phyloP scores from a whole-genome alignment of 2,888 invertebrate genomes.

The Tiliacea aurago region DNA sequence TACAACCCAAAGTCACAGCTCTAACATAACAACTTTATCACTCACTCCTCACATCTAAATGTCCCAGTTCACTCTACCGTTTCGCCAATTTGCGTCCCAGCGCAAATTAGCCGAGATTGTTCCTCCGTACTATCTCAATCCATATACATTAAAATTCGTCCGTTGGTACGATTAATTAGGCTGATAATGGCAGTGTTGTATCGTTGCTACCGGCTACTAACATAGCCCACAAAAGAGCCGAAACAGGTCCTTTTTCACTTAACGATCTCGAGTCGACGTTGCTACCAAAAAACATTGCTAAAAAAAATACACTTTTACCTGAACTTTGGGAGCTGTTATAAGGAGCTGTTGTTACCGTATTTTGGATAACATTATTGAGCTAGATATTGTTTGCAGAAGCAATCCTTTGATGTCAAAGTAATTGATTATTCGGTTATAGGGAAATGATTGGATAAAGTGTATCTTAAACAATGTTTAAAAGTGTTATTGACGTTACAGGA shows the following conservation, averaged over 20 bases:
- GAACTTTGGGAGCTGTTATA: conserved; percentile 68
- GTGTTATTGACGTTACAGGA: background rate
- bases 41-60: conserved; percentile 12
- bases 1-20: background rate
- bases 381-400: background rate
- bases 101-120: conserved; percentile 66
- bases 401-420: background rate
- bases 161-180: conserved; percentile 86
- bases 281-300: conserved; percentile 85
- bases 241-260: conserved; percentile 86
- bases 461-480: too few relatives aligned
- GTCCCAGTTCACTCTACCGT: conserved; percentile 39
- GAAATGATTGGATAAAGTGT: too few relatives aligned
- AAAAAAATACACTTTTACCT: conserved; percentile 84
- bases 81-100: conserved; percentile 63
- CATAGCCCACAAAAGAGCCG: conserved; percentile 83
- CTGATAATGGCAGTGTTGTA: conserved; percentile 79
- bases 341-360: conserved; percentile 73
- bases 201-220: conserved; percentile 81
- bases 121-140: conserved; percentile 65
- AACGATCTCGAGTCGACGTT: conserved; percentile 80
- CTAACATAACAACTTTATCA: conserved; percentile 41
- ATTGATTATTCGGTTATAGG: background rate
- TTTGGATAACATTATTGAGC: background rate
- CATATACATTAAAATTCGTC: conserved; percentile 71